These are phyloP conservation scores for Apis laboriosa DNA, from an alignment of 1,140 invertebrate species.

Conservation along the genomic window DNA sequence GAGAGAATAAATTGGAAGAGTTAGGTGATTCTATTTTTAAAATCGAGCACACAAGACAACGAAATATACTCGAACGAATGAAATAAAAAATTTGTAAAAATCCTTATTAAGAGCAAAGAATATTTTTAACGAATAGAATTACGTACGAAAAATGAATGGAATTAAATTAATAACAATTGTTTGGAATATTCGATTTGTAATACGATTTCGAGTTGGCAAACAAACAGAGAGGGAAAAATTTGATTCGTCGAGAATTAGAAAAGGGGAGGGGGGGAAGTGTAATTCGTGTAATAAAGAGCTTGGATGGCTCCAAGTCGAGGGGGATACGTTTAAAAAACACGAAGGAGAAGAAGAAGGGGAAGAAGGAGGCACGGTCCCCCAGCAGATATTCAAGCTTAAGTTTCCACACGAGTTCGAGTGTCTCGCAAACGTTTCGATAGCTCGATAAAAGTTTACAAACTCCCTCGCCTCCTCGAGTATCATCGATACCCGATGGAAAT, in stretches of 20 bases:
- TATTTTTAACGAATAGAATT: too few relatives aligned
- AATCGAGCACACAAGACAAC: too few relatives aligned
- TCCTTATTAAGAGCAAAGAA: too few relatives aligned
- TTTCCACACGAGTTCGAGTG: conserved; percentile 49
- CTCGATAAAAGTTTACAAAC: conserved; percentile 68
- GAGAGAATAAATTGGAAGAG: too few relatives aligned
- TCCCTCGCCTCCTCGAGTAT: conserved; percentile 67
- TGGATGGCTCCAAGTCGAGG: neutral
- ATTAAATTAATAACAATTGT: too few relatives aligned
- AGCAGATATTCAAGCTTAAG: conserved; percentile 12
- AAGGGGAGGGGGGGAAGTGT: neutral
- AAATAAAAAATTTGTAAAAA: too few relatives aligned
- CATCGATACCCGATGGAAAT: conserved; percentile 71
- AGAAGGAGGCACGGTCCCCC: conserved; percentile 38
- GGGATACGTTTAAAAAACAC: neutral
- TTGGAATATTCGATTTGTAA: too few relatives aligned
- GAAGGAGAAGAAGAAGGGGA: conserved; percentile 6
- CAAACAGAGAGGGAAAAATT: neutral
- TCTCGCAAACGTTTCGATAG: conserved; percentile 71
- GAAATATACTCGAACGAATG: too few relatives aligned
- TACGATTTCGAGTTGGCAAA: too few relatives aligned
- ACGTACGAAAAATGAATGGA: too few relatives aligned
- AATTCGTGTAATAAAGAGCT: conserved; percentile 19
- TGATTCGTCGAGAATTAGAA: neutral
- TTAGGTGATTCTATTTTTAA: too few relatives aligned